Conservation (phyloP, 2,113 vertebrate species). For the Channa maculata region DNA sequence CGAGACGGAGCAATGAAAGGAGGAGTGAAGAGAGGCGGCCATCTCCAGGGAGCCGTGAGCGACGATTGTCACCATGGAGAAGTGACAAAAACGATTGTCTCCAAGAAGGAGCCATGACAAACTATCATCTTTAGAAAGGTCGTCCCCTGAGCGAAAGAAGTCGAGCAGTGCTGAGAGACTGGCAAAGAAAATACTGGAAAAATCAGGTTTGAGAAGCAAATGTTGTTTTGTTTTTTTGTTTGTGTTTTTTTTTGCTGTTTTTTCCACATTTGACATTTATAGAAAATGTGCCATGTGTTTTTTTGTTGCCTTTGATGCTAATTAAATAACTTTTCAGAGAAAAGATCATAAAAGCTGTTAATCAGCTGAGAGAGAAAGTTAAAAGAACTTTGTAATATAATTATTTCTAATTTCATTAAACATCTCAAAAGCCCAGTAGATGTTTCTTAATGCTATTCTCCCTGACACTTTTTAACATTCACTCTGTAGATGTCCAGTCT, state of each 20-base stretch:
- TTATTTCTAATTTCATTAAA: not conserved
- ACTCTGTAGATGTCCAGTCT: constrained; percentile 56
- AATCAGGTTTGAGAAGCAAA: constrained; percentile 56
- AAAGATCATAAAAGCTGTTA: too few species aligned
- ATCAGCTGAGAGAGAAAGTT: too few species aligned
- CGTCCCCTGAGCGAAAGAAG: not conserved
- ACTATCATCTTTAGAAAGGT: not conserved
- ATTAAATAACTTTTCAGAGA: too few species aligned
- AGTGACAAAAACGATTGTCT: not conserved
- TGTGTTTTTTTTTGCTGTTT: too few species aligned
- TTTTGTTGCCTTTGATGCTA: too few species aligned
- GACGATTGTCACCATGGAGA: not conserved
- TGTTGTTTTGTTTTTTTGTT: too few species aligned
- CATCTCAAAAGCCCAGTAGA: not conserved
- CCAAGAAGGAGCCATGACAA: constrained; percentile 7
- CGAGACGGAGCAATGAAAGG: not conserved
- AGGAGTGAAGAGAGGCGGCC: not conserved
- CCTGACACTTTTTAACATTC: not conserved
- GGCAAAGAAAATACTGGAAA: constrained; percentile 58
- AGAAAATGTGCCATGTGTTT: too few species aligned
- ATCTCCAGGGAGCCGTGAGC: not conserved
- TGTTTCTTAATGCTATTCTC: not conserved
- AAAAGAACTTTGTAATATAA: too few species aligned
- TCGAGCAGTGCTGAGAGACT: constrained; percentile 32
- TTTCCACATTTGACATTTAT: too few species aligned